Evolutionary conservation across 2,113 vertebrate species (phyloP).

Genomic region (Oreochromis tanganicae): DNA sequence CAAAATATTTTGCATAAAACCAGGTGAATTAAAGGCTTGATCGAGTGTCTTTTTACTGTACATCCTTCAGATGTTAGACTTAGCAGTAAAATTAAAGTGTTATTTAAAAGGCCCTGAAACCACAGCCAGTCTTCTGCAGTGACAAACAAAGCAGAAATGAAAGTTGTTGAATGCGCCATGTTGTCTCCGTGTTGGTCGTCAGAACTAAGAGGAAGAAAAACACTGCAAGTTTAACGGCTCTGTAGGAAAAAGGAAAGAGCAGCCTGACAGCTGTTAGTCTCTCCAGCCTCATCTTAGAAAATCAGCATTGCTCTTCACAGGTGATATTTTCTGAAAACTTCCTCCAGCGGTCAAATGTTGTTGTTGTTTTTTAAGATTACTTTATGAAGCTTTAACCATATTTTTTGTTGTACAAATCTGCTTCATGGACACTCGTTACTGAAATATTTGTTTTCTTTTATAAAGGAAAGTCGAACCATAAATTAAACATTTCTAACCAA

Average conservation of each 20-base stretch:
- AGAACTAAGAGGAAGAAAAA: neutral
- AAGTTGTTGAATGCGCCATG: accelerated
- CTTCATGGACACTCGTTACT: neutral
- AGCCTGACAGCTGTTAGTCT: neutral
- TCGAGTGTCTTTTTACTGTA: neutral
- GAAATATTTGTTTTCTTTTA: neutral
- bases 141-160: neutral
- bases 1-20: neutral
- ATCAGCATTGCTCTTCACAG: neutral
- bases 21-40: neutral
- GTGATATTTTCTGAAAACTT: neutral
- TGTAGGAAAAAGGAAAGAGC: neutral
- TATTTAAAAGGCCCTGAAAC: neutral
- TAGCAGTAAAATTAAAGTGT: neutral
- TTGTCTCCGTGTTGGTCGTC: neutral
- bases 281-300: accelerated
- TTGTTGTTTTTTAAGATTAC: neutral
- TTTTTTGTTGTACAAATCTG: neutral
- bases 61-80: neutral
- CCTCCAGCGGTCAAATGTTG: neutral
- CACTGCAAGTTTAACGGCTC: neutral
- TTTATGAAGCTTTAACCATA: neutral
- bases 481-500: neutral
- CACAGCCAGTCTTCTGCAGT: neutral
- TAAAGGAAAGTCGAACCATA: neutral